Percentiles rank a stretch among this genome's conserved stretches.
Evolutionary conservation across 2,888 invertebrate genomes (phyloP).

Genomic region (Dorcus hopei): DNA sequence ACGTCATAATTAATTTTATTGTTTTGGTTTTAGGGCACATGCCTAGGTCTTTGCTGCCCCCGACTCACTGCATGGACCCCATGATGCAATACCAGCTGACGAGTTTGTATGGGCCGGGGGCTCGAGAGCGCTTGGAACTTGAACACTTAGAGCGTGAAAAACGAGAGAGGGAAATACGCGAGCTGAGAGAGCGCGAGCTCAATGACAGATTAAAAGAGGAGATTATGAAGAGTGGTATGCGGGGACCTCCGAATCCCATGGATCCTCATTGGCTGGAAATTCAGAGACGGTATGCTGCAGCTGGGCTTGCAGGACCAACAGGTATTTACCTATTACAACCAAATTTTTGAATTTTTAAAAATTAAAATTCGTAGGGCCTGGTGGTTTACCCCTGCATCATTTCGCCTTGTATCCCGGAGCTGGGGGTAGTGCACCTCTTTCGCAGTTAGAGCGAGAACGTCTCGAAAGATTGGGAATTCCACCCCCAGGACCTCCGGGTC

Average conservation of each 20-base stretch:
- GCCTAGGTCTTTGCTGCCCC: slow-evolving; percentile 46
- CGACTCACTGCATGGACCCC: slow-evolving; percentile 75
- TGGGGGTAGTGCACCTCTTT: slow-evolving; percentile 59
- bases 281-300: slow-evolving; percentile 64
- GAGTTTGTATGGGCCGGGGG: slow-evolving; percentile 68
- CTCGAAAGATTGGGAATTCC: slow-evolving; percentile 79
- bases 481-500: slow-evolving; percentile 55
- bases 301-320: slow-evolving; percentile 48
- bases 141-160: slow-evolving; percentile 70
- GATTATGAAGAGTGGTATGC: slow-evolving; percentile 65
- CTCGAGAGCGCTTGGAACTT: slow-evolving; percentile 59
- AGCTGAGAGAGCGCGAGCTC: slow-evolving; percentile 74
- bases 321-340: slow-evolving; percentile 26
- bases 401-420: slow-evolving; percentile 75
- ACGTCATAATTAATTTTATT: neutral
- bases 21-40: slow-evolving; percentile 33
- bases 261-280: slow-evolving; percentile 86
- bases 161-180: slow-evolving; percentile 75
- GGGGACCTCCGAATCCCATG: slow-evolving; percentile 50
- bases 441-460: slow-evolving; percentile 85
- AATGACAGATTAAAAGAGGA: slow-evolving; percentile 87
- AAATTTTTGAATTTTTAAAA: neutral
- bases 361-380: slow-evolving; percentile 25
- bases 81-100: slow-evolving; percentile 78
- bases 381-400: slow-evolving; percentile 63